Evolutionary conservation across 1,140 invertebrate genomes (phyloP).

Genomic region (Mercenaria mercenaria): DNA sequence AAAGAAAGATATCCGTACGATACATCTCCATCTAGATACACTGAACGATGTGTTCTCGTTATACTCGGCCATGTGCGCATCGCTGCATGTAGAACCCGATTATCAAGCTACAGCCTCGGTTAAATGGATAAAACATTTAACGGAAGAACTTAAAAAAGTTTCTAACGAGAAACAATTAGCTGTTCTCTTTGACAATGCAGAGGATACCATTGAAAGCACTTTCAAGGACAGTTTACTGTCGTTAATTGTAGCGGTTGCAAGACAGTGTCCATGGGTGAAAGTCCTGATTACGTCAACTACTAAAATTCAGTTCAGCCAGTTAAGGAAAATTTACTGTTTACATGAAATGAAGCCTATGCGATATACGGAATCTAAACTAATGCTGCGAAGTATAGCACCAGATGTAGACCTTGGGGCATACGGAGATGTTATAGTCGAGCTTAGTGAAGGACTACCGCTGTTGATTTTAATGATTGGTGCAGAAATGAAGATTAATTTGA

Average conservation of each 20-base stretch:
- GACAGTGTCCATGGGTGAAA: neutral
- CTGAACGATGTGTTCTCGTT: neutral
- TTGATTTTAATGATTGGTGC: conserved; percentile 30
- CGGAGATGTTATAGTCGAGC: conserved; percentile 19
- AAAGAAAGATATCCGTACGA: neutral
- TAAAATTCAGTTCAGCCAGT: neutral
- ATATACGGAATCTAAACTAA: neutral
- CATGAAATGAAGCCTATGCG: conserved; percentile 2
- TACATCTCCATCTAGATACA: neutral
- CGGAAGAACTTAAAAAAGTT: neutral
- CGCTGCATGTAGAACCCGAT: neutral
- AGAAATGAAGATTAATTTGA: conserved; percentile 23
- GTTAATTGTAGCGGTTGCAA: neutral
- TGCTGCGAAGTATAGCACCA: neutral
- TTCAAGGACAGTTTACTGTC: conserved; percentile 4
- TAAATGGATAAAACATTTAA: neutral
- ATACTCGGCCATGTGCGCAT: neutral
- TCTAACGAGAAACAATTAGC: neutral
- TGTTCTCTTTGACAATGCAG: conserved; percentile 46
- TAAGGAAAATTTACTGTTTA: neutral
- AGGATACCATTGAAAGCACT: conserved; percentile 28
- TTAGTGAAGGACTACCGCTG: conserved; percentile 50
- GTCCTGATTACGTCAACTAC: conserved; percentile 36
- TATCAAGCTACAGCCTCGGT: too few relatives aligned
- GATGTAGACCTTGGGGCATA: conserved; percentile 14